A percentile compares a stretch with the other conserved stretches of the same genome.
phyloP scores from a whole-genome alignment of 2,797 vertebrate genomes.

The Myiotriccus ornatus region DNA sequence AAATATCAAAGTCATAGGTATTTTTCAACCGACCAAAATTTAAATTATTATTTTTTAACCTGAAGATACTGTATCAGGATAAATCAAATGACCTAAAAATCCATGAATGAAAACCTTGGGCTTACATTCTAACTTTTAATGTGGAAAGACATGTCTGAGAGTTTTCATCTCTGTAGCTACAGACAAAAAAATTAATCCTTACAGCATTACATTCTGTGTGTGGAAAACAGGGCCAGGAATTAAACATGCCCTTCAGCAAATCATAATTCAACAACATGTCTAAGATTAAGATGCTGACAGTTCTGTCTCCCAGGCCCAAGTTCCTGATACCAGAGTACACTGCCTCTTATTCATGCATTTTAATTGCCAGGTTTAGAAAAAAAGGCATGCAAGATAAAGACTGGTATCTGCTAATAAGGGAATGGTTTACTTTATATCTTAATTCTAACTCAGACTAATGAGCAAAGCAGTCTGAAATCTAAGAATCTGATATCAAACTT shows the following conservation, averaged over 20 bases:
- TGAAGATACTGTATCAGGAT: not conserved
- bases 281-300: conserved; percentile 38
- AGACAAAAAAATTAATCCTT: conserved; percentile 7
- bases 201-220: not conserved
- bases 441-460: not conserved
- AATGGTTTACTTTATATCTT: not conserved
- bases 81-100: not conserved
- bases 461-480: not conserved
- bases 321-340: not conserved
- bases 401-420: not conserved
- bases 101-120: not conserved
- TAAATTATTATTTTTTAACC: not conserved
- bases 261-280: conserved; percentile 9
- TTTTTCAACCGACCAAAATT: not conserved
- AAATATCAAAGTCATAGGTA: not conserved
- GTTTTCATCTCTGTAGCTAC: not conserved
- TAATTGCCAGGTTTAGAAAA: not conserved
- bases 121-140: not conserved
- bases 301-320: conserved; percentile 2
- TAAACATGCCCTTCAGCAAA: conserved; percentile 37
- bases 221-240: conserved; percentile 4
- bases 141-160: not conserved
- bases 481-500: not conserved
- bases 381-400: not conserved
- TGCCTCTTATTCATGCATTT: not conserved